Conservation (phyloP, 2,888 invertebrate species). For the Eristalis arbustorum region DNA sequence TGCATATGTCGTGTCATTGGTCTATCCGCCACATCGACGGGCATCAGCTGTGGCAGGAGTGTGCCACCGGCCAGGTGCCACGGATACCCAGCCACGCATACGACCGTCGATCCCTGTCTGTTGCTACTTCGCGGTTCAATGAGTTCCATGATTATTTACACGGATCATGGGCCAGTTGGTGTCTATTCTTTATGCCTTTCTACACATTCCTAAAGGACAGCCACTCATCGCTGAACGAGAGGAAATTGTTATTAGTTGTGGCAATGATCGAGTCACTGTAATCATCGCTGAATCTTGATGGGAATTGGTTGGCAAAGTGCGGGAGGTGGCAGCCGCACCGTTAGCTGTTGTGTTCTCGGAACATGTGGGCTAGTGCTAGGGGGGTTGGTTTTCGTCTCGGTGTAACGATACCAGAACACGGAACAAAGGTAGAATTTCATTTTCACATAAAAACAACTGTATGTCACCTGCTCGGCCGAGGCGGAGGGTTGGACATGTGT, state of each 20-base stretch:
- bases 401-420: background rate
- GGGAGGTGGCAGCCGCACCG: background rate
- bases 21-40: background rate
- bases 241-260: background rate
- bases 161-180: slow-evolving; percentile 8
- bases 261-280: background rate
- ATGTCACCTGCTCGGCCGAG: background rate
- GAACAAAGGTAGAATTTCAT: background rate
- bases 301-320: slow-evolving; percentile 1
- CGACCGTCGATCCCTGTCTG: slow-evolving; percentile 8
- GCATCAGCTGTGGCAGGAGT: slow-evolving; percentile 24
- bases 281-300: slow-evolving; percentile 11
- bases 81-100: slow-evolving; percentile 18
- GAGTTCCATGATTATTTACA: slow-evolving; percentile 34
- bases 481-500: background rate
- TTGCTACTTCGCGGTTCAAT: slow-evolving; percentile 54
- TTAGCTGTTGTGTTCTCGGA: background rate
- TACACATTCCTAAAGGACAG: slow-evolving; percentile 6
- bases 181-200: background rate
- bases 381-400: background rate
- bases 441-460: background rate
- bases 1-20: background rate
- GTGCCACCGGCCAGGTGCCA: slow-evolving; percentile 61
- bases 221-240: background rate
- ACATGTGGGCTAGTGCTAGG: background rate